Conservation (phyloP, 2,797 vertebrate genomes). For the Molossus molossus region DNA sequence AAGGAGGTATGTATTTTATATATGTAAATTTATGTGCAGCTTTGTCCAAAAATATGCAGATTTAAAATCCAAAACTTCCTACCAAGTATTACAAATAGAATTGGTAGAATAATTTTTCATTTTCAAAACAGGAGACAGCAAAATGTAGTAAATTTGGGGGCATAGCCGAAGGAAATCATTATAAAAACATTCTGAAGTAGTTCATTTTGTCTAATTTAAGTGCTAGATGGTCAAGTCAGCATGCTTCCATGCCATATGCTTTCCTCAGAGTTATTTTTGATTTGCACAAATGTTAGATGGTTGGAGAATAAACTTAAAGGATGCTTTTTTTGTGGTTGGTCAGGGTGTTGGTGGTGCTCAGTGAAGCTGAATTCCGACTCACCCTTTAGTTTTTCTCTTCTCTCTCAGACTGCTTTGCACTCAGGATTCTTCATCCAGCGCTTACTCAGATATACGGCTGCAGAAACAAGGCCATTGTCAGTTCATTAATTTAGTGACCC, state of each 20-base stretch:
- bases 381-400: constrained; percentile 1
- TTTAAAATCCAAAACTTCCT: background rate
- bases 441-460: background rate
- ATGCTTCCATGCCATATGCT: constrained; percentile 56
- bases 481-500: constrained; percentile 49
- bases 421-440: background rate
- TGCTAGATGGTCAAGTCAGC: constrained; percentile 65
- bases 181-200: constrained; percentile 60
- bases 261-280: constrained; percentile 75
- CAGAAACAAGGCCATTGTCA: background rate
- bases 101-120: constrained; percentile 24
- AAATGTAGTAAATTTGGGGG: constrained; percentile 48
- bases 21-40: constrained; percentile 35
- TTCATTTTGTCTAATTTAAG: constrained; percentile 72
- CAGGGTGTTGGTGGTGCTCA: background rate
- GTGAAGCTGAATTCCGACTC: constrained; percentile 28
- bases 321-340: constrained; percentile 27
- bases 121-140: constrained; percentile 47
- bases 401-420: background rate
- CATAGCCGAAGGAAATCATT: constrained; percentile 30
- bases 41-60: background rate
- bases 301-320: constrained; percentile 70
- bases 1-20: background rate
- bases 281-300: constrained; percentile 70
- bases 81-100: constrained; percentile 46